Evolutionary conservation across 2,797 vertebrate genomes (phyloP).

Genomic region (Distichodus sexfasciatus): DNA sequence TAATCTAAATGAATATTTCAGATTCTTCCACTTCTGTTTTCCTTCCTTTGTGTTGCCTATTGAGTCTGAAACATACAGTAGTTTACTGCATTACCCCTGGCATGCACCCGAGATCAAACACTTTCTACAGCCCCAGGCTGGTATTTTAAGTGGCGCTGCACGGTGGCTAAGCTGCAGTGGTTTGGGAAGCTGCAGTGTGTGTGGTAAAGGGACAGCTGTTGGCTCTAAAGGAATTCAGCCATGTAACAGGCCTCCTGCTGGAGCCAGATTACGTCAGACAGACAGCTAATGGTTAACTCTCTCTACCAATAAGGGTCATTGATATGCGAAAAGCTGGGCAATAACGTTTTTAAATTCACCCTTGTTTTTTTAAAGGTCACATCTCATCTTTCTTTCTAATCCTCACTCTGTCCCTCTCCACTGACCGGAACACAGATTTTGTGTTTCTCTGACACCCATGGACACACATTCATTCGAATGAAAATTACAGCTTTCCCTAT

Average conservation of each 20-base stretch:
- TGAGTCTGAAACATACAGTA: constrained; percentile 16
- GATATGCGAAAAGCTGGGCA: constrained; percentile 25
- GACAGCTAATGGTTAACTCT: constrained; percentile 31
- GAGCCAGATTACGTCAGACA: constrained; percentile 32
- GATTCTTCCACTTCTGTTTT: background rate
- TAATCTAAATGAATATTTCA: background rate
- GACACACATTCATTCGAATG: no score
- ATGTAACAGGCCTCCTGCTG: constrained; percentile 13
- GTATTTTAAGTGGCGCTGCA: constrained; percentile 26
- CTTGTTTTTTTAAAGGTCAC: background rate
- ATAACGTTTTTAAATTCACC: constrained; percentile 18
- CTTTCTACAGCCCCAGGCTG: constrained; percentile 35
- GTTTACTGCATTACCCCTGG: constrained; percentile 17
- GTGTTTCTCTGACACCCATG: background rate
- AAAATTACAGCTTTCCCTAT: constrained; percentile 5
- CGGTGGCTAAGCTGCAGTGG: constrained; percentile 23
- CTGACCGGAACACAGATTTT: background rate
- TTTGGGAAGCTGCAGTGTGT: constrained; percentile 38
- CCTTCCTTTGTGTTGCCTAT: background rate
- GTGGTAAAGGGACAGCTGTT: constrained; percentile 45
- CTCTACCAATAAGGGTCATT: constrained; percentile 15
- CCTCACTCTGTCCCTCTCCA: background rate
- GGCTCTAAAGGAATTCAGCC: constrained; percentile 6
- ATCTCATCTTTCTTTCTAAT: constrained; percentile 11
- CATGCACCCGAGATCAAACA: constrained; percentile 23